Base-by-base conservation (phyloP, 1,140 invertebrate species). In the Papilio dardanus region DNA sequence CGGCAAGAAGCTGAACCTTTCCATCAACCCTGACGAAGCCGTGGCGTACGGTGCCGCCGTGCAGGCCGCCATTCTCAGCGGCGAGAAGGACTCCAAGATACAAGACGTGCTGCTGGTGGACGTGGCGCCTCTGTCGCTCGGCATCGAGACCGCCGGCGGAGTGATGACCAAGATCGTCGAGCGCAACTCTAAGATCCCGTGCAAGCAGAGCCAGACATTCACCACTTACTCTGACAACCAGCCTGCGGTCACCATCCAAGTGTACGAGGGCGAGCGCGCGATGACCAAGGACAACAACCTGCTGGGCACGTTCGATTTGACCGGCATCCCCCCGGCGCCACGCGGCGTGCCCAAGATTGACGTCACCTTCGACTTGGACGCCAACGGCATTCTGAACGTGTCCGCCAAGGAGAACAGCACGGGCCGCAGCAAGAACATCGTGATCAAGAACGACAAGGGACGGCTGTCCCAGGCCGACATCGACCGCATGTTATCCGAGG, bases 401-500 rank as follows among this genome's bases (percentile, higher is more conserved):
- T 94, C 95, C 0, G 95, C 95, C 28, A 93, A 93, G 74, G 91
- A 92, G 74, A 89, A 87, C 80, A 96, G 96, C 79, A 97, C 96
- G 3, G 96, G 96, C 28, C 96, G 96, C 77, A 95, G 95, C 37
- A 96, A 97, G 85, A 96, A 96, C 83, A 37, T 37, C 35, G 35
- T 37, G 35, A 37, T 37, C 73, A 98, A 97, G 73, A 99, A 99
- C 88, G 98, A 99, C 90, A 98, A 98, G 88, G 97, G 98, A 3
- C 95, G 98, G 31, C 93, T 99, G 8, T 96, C 96, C 12, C 98
- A 98, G 86, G 97, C 97, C 16, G 98, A 99, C 83, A 99, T 99
- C 83, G 42, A 46, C 42, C 42, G 42, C 16, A 46, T 46, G 42
- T 6, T 46, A n/a, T 46, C 42, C 42, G 42, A 46, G 42, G 42